A percentile compares a stretch with the other conserved stretches of the same genome.
Evolutionary conservation across 2,888 invertebrate species (phyloP).

Genomic region (Lordiphosa andalusiaca): DNA sequence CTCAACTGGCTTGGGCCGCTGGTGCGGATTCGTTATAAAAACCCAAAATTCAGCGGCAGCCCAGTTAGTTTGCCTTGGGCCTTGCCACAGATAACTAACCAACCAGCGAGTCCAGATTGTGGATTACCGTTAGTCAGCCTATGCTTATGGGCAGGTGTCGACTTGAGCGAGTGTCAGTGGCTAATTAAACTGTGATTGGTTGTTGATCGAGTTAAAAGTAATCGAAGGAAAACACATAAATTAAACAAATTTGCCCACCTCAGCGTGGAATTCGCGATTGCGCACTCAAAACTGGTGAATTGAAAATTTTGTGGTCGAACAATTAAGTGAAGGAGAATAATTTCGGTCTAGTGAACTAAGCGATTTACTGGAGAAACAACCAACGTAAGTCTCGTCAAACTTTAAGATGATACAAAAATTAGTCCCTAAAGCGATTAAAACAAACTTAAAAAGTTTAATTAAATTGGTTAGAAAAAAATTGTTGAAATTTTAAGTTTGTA

Average conservation of each 20-base stretch:
- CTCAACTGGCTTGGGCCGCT: slow-evolving; percentile 24
- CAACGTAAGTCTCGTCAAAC: neutral
- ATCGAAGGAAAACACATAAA: slow-evolving; percentile 42
- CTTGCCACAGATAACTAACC: slow-evolving; percentile 48
- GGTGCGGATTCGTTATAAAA: slow-evolving; percentile 76
- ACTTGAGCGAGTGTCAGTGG: slow-evolving; percentile 40
- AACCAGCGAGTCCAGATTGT: slow-evolving; percentile 18
- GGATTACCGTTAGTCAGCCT: slow-evolving; percentile 20
- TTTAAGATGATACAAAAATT: too few species aligned
- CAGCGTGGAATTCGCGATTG: slow-evolving; percentile 53
- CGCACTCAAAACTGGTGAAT: slow-evolving; percentile 42
- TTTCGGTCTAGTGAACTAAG: slow-evolving; percentile 10
- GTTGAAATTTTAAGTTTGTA: too few species aligned
- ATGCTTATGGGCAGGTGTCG: slow-evolving; percentile 45
- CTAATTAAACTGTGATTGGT: slow-evolving; percentile 48
- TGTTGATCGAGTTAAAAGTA: slow-evolving; percentile 28
- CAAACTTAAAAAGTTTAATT: too few species aligned
- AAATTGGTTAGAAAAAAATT: too few species aligned
- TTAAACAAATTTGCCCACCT: slow-evolving; percentile 50
- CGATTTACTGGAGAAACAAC: slow-evolving; percentile 21
- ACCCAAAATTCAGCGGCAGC: slow-evolving; percentile 67
- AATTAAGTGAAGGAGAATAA: slow-evolving; percentile 58
- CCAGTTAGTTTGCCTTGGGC: slow-evolving; percentile 74
- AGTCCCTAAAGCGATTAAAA: too few species aligned
- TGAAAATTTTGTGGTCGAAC: slow-evolving; percentile 36